Percentiles rank a stretch among this genome's conserved stretches.
Evolutionary conservation across 1,140 invertebrate genomes (phyloP).

Genomic region (Caenorhabditis inopinata): DNA sequence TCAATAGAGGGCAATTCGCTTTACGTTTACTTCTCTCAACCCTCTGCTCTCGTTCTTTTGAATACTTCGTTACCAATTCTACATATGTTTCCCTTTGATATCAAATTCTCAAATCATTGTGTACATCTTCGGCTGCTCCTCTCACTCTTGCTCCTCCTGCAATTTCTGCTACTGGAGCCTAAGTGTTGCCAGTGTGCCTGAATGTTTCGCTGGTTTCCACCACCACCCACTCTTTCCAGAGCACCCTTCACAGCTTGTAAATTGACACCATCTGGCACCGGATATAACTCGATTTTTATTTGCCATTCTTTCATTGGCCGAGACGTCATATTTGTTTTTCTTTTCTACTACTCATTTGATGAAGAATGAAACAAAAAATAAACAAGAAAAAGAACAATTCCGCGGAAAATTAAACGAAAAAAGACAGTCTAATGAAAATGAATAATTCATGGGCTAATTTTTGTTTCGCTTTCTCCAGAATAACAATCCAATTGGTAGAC

Average conservation of each 20-base stretch:
- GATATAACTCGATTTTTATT: constrained; percentile 25
- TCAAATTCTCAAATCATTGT: constrained; percentile 21
- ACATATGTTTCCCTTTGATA: constrained; percentile 31
- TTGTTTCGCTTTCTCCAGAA: not conserved
- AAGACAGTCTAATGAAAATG: not conserved
- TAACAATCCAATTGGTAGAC: not conserved
- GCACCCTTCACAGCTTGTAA: not conserved
- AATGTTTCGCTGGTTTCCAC: not conserved
- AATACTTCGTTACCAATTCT: not conserved
- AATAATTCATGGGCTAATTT: not conserved
- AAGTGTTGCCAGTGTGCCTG: constrained; percentile 15
- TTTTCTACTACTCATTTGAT: not conserved
- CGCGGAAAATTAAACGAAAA: not conserved
- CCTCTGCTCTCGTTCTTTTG: too few relatives aligned
- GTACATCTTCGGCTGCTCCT: not conserved
- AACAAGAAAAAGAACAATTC: not conserved
- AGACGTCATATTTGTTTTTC: not conserved
- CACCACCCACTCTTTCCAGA: not conserved
- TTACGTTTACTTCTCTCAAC: not conserved
- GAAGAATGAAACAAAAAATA: not conserved
- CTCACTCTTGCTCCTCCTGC: not conserved
- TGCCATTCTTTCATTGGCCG: not conserved
- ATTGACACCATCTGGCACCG: constrained; percentile 17
- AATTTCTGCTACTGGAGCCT: too few relatives aligned
- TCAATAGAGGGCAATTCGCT: not conserved